Percentiles rank a stretch among this genome's conserved stretches.
These are phyloP conservation scores for Drosophila sproati DNA, from an alignment of 1,140 invertebrate species.

Conservation along the genomic window DNA sequence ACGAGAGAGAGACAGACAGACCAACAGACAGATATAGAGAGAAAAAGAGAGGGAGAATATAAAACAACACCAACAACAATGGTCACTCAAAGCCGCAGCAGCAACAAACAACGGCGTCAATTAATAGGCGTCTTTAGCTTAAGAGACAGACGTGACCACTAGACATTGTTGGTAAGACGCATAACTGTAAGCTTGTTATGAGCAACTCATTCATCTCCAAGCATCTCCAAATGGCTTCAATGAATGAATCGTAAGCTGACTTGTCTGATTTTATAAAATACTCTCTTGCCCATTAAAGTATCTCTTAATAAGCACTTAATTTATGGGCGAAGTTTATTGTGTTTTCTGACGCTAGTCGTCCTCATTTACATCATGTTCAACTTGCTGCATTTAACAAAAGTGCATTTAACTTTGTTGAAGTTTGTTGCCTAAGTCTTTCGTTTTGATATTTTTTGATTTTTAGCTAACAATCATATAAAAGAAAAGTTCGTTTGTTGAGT, in stretches of 20 bases:
- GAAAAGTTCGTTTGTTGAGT: not conserved
- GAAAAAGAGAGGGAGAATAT: not conserved
- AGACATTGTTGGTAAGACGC: not conserved
- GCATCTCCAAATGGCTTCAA: not conserved
- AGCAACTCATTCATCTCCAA: constrained; percentile 20
- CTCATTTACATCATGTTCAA: constrained; percentile 16
- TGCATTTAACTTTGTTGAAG: not conserved
- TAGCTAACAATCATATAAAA: not conserved
- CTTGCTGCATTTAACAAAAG: constrained; percentile 11
- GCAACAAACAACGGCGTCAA: not conserved
- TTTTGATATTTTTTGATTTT: not conserved
- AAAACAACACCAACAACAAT: not conserved
- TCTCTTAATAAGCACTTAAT: constrained; percentile 14
- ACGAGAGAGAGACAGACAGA: not conserved
- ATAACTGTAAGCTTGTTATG: constrained; percentile 19
- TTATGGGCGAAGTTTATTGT: constrained; percentile 6
- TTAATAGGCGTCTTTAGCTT: constrained; percentile 8
- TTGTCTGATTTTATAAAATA: not conserved
- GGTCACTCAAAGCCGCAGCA: not conserved
- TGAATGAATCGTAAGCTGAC: constrained; percentile 13
- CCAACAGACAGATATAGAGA: not conserved
- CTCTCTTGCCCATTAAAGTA: not conserved
- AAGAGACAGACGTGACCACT: constrained; percentile 18
- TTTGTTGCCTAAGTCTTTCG: constrained; percentile 26
- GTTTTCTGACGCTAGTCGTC: not conserved